Conservation (phyloP, 1,140 invertebrate species). For the Trypoxylus dichotomus region DNA sequence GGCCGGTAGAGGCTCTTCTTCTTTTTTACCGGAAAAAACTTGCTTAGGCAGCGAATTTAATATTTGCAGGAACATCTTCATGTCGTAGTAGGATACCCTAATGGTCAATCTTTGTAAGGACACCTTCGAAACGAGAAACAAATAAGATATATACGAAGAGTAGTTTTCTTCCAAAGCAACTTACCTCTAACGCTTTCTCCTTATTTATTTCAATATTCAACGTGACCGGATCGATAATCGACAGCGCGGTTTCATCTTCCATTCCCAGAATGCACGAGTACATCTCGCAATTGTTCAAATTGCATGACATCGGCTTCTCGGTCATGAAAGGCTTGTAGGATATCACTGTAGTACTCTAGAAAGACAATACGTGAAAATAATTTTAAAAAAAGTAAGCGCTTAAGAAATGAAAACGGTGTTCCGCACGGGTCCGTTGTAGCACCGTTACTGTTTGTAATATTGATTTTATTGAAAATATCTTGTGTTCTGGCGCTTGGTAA, state of each 20-base stretch:
- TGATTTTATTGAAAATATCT: no score
- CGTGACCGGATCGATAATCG: slow-evolving; percentile 93
- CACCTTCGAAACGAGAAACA: slow-evolving; percentile 52
- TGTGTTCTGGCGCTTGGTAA: no score
- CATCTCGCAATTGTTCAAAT: slow-evolving; percentile 87
- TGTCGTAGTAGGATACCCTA: slow-evolving; percentile 90
- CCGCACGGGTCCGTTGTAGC: no score
- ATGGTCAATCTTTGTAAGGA: slow-evolving; percentile 77
- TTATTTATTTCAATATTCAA: slow-evolving; percentile 71
- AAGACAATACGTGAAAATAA: slow-evolving; percentile 30
- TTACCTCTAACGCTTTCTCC: slow-evolving; percentile 56
- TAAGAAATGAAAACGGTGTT: no score
- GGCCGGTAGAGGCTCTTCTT: slow-evolving; percentile 41
- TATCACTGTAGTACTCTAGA: slow-evolving; percentile 81
- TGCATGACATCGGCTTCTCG: slow-evolving; percentile 81
- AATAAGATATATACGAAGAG: slow-evolving; percentile 36
- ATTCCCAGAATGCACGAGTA: slow-evolving; percentile 91
- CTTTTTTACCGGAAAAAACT: slow-evolving; percentile 61
- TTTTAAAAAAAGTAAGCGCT: not conserved
- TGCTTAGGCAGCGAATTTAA: slow-evolving; percentile 84
- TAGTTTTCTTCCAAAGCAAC: slow-evolving; percentile 34
- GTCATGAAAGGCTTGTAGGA: slow-evolving; percentile 73
- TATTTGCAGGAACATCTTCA: slow-evolving; percentile 89
- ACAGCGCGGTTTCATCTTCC: slow-evolving; percentile 92
- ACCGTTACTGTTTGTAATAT: no score